phyloP scores from a whole-genome alignment of 2,113 vertebrate species.

The Trichechus manatus region DNA sequence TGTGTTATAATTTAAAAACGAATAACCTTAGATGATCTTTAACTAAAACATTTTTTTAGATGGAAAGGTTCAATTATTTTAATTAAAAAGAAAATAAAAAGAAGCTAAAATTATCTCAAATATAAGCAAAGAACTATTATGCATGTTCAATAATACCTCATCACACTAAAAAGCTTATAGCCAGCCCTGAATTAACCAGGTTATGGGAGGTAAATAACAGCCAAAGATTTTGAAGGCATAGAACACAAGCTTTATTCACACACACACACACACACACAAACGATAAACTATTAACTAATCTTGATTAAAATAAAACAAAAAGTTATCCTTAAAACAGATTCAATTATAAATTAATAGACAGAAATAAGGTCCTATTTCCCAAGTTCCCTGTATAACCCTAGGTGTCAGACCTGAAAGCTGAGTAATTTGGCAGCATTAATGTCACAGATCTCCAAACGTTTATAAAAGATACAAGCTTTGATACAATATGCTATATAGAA shows the following conservation, averaged over 20 bases:
- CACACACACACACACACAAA: background rate
- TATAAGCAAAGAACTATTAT: slow-evolving; percentile 7
- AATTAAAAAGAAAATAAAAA: slow-evolving; percentile 36
- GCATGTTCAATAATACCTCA: background rate
- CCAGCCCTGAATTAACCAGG: background rate
- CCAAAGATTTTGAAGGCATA: slow-evolving; percentile 12
- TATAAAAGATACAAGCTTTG: slow-evolving; percentile 23
- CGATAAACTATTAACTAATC: background rate
- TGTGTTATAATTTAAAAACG: slow-evolving; percentile 50
- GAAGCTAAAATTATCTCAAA: slow-evolving; percentile 36
- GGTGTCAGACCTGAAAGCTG: background rate
- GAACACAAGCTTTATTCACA: slow-evolving; percentile 10
- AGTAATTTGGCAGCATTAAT: background rate
- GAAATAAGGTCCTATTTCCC: background rate
- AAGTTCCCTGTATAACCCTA: background rate
- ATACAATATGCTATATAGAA: background rate
- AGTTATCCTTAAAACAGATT: background rate
- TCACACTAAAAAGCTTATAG: background rate
- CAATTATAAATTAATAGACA: slow-evolving; percentile 46
- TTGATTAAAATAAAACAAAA: slow-evolving; percentile 8
- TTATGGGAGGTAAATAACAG: background rate
- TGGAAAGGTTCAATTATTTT: slow-evolving; percentile 24
- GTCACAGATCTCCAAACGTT: background rate
- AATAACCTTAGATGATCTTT: background rate
- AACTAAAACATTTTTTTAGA: slow-evolving; percentile 59